Base-by-base conservation (phyloP, 1,140 invertebrate genomes). In the Cydia fagiglandana region DNA sequence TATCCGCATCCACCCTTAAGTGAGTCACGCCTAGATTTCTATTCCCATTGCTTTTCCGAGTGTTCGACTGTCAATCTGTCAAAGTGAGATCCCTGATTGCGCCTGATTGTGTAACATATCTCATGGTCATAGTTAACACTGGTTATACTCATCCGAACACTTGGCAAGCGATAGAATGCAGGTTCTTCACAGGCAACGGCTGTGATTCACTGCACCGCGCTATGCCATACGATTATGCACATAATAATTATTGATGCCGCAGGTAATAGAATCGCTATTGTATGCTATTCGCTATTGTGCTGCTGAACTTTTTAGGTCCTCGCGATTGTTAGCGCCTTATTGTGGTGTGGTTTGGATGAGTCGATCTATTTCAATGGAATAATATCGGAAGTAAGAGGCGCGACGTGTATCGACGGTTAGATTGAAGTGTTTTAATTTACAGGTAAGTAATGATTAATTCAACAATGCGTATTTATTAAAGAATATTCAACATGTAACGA, bases 201-300 rank as follows among this genome's bases (percentile, higher is more conserved):
- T 83, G 76, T 81, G 86, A 86, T 82, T 89, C 86, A 86, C 77
- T 84, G 82, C 82, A 83, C 61, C 76, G 41, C 30, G 61, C 64
- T 38, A 45, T 80, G 79, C 83, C 84, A 83, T 84, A 86, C 84
- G 84, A 90, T 90, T 92, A 91, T 92, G 89, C 91, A 92, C 89
- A 90, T 91, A 90, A 88, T 91, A 90, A 50, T 84, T 92, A 50
- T 84, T 92, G 88, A 91, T 92, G 89, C 80, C 88, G 82, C 90
- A 91, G 90, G 89, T 91, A 92, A 91, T 86, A 84, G 84, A 92
- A 89, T 89, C 86, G 83, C 90, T 80, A 92, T 92, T 92, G 91
- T 92, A 88, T 91, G 85, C 89, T 86, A 83, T 88, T 85, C 85
- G 82, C 91, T 85, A 92, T 92, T 92, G 91, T 92, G 84, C 86